Evolutionary conservation across 2,888 invertebrate genomes (phyloP), one percentile per base, ranked within the genome.

Genomic region (Philopedon plagiatum): DNA sequence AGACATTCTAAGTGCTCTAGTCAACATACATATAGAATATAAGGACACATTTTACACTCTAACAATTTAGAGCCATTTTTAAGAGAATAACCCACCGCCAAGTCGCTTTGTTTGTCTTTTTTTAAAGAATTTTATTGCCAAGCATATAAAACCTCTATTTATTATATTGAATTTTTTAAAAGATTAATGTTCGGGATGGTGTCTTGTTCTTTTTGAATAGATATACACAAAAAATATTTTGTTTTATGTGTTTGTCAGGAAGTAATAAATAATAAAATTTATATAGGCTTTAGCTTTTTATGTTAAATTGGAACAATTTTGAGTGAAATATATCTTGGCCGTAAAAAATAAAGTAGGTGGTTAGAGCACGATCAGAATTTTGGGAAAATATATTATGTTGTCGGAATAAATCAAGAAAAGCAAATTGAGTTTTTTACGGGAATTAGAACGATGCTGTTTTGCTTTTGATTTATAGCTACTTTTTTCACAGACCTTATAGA

Each of bases 221-320:
- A 62, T 49, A 66, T 44, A 56, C 9, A 56, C 37, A 39, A 61
- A 68, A 70, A 62, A 62, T 41, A 62, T 70, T 37, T 41, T 63
- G 70, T 63, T 57, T 62, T 56, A 63, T 70, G 70, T 39, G 70
- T 70, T 70, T 70, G 70, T 41, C 70, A 70, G 70, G 37, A 56
- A 18, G 44, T 44, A 62, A 62, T 70, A 70, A 70, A 70, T 70
- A 70, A 51, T 63, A 57, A 63, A 63, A 70, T 70, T 70, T 70
- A 63, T 70, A 56, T 57, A 32, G 63, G 69, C 37, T 60, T 60
- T 15, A 37, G 70, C 63, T 70, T 63, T 63, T 70, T 56, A 46
- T 62, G 46, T 62, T 49, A 63, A 63, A 63, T 63, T 34, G 54
- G 63, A 44, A 32, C 51, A 49, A 51, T 44, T 58, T 51, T 58